Evolutionary conservation across 64 coral and sea anemone species (phyloP), one percentile per base, ranked within the genome.

Genomic region (Porites australiensis): DNA sequence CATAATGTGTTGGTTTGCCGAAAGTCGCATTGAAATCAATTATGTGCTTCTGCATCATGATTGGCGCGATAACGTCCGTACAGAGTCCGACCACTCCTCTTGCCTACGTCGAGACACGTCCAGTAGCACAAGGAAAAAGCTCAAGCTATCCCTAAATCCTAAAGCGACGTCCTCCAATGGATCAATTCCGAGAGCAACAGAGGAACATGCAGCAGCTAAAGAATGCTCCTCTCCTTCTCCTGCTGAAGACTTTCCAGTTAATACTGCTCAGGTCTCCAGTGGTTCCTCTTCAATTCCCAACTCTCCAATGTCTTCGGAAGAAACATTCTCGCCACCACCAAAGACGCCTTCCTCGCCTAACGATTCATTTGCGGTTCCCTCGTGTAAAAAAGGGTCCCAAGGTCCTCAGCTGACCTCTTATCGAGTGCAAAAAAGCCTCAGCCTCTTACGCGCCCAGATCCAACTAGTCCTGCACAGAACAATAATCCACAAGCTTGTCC

Each of bases 1-100:
- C 48, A 49, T 86, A 62, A 86, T 86, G 61, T 64, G n/a, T 14
- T 50, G 62, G 82, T 69, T 86, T 86, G 82, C 66, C 19, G 62
- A 69, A 19, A 44, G 66, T 44, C 14, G 61, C 45, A 86, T 86
- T n/a, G 61, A 86, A 6, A 67, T 86, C 16, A 50, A 86, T 50
- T 86, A 86, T 15, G n/a, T 86, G 46, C 27, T 45, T 22, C 61
- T 69, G 37, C 82, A 75, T 6, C 27, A 11, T 5, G 46, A 16
- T 44, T 75, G 72, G 72, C 37, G 72, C 46, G 44, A 75, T 49
- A 75, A 75, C 14, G 2, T 75, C 13, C 44, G n/a, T 49, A 16
- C 37, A 4, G 49, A 50, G 72, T 48, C 43, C 49, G 45, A 75
- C 14, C 72, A 75, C 72, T 75, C 72, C 44, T 74, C 48, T 46